phyloP scores from a whole-genome alignment of 2,113 vertebrate species.

The Nannobrachium achirus region DNA sequence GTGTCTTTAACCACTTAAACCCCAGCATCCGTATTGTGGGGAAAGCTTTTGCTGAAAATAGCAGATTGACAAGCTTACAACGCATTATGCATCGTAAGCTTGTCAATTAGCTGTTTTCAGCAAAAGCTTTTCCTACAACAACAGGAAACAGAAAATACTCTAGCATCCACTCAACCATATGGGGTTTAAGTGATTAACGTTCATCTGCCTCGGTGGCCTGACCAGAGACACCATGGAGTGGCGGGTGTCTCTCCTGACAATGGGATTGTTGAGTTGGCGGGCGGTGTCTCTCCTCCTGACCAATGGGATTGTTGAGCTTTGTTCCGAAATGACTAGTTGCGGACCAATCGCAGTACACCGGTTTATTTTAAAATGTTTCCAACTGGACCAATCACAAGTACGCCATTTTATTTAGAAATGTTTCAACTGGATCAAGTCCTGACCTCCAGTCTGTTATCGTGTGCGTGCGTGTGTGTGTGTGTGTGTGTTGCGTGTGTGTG shows the following conservation, averaged over 20 bases:
- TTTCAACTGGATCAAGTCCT: constrained; percentile 23
- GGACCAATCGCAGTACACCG: constrained; percentile 37
- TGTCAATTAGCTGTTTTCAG: too few species aligned
- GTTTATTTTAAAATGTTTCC: constrained; percentile 10
- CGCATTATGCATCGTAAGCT: too few species aligned
- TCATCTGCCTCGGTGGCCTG: constrained; percentile 49
- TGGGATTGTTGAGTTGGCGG: constrained; percentile 6
- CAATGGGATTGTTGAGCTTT: constrained; percentile 43
- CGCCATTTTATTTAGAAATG: constrained; percentile 14
- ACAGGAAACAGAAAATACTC: too few species aligned
- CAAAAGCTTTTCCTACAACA: too few species aligned
- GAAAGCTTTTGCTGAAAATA: too few species aligned
- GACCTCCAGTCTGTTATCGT: constrained; percentile 28
- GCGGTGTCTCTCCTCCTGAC: constrained; percentile 18
- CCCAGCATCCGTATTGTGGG: too few species aligned
- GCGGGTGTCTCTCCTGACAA: constrained; percentile 24
- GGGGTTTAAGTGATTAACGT: constrained; percentile 22
- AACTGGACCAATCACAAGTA: constrained; percentile 36
- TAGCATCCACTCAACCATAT: too few species aligned
- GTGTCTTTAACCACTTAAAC: too few species aligned
- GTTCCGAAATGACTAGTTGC: constrained; percentile 21
- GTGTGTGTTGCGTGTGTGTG: constrained; percentile 38
- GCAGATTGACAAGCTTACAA: too few species aligned
- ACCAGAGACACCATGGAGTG: constrained; percentile 25
- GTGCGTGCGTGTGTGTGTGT: constrained; percentile 36